Percentiles rank a stretch among this genome's conserved stretches.
Conservation (phyloP, 2,113 vertebrate genomes). For the Nerophis ophidion region DNA sequence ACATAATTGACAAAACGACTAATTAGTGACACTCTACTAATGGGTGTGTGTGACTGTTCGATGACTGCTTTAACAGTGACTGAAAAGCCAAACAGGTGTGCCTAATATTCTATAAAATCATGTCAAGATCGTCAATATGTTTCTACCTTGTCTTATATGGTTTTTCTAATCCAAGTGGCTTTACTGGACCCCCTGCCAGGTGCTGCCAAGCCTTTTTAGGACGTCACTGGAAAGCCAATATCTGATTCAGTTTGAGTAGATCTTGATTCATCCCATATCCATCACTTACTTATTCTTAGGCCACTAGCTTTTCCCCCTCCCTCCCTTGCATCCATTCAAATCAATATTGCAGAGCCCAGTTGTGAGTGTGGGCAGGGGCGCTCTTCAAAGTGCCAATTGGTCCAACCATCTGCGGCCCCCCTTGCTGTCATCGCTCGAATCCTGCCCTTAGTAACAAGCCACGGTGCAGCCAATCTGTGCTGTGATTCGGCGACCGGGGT, state of each 20-base stretch:
- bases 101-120: too few relatives aligned
- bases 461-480: slow-evolving; percentile 70
- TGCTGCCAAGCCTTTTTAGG: slow-evolving; percentile 36
- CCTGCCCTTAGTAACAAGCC: slow-evolving; percentile 74
- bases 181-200: background rate
- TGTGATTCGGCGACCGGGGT: slow-evolving; percentile 72
- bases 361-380: slow-evolving; percentile 69
- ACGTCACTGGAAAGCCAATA: slow-evolving; percentile 63
- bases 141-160: too few relatives aligned
- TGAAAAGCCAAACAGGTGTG: too few relatives aligned
- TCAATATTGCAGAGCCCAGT: slow-evolving; percentile 73
- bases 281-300: slow-evolving; percentile 74
- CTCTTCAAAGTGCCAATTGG: slow-evolving; percentile 74
- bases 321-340: slow-evolving; percentile 69
- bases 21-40: too few relatives aligned
- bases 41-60: too few relatives aligned
- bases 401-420: slow-evolving; percentile 74
- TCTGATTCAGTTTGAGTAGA: slow-evolving; percentile 70
- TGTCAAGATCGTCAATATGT: too few relatives aligned
- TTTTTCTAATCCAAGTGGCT: too few relatives aligned
- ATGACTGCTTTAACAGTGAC: too few relatives aligned
- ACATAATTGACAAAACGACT: too few relatives aligned
- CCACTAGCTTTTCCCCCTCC: slow-evolving; percentile 66
- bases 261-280: slow-evolving; percentile 68
- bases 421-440: slow-evolving; percentile 47